Conservation (phyloP, 2,888 invertebrate species). For the Teinopalpus imperialis region DNA sequence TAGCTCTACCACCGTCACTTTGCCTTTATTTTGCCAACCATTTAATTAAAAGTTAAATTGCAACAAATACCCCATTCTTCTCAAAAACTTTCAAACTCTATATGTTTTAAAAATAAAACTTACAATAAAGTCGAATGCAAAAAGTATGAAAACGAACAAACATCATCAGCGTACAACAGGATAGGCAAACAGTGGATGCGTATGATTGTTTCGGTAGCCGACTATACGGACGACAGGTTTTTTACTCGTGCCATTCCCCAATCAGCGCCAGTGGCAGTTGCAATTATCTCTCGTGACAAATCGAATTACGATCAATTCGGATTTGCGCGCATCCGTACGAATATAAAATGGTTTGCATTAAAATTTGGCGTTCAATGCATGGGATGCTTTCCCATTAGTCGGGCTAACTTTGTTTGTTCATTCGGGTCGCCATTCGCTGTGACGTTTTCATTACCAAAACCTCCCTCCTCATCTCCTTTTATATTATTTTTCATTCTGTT, state of each 20-base stretch:
- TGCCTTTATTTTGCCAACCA: too few species aligned
- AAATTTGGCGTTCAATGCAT: constrained; percentile 78
- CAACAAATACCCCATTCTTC: too few species aligned
- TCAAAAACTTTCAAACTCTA: too few species aligned
- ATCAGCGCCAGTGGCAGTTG: constrained; percentile 81
- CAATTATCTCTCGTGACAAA: constrained; percentile 79
- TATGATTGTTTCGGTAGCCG: constrained; percentile 63
- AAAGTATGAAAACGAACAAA: constrained; percentile 65
- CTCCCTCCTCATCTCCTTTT: too few species aligned
- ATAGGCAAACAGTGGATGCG: constrained; percentile 68
- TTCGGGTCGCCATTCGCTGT: constrained; percentile 43
- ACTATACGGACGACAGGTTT: constrained; percentile 53
- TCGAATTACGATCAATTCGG: constrained; percentile 83
- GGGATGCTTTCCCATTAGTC: constrained; percentile 78
- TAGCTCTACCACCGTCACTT: too few species aligned
- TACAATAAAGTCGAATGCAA: constrained; percentile 35
- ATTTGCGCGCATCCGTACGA: constrained; percentile 80
- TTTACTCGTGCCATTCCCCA: constrained; percentile 65
- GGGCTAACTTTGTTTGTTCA: constrained; percentile 66
- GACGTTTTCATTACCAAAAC: constrained; percentile 59
- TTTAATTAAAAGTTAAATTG: too few species aligned
- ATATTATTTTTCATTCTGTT: constrained; percentile 51
- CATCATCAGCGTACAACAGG: constrained; percentile 65
- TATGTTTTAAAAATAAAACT: too few species aligned
- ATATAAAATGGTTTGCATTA: constrained; percentile 82